A percentile compares a stretch with the other conserved stretches of the same genome.
Evolutionary conservation across 2,113 vertebrate genomes (phyloP).

Genomic region (Lonchura striata): DNA sequence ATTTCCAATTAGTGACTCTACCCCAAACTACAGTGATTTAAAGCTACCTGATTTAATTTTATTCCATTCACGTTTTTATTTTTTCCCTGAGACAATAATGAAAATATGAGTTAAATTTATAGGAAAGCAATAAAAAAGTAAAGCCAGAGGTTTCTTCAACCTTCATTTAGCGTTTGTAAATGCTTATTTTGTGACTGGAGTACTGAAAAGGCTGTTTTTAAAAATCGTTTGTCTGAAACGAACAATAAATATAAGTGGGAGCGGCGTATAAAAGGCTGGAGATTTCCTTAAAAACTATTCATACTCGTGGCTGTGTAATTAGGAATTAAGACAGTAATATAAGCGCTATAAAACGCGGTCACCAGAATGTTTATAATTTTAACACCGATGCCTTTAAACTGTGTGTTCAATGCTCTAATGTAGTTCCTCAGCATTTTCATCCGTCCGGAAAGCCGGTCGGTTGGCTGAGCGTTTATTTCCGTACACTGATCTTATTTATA

Average conservation of each 20-base stretch:
- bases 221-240: slow-evolving; percentile 12
- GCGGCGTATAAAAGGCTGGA: neutral
- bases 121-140: slow-evolving; percentile 14
- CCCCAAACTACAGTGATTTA: slow-evolving; percentile 15
- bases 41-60: neutral
- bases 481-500: neutral
- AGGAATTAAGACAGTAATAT: neutral
- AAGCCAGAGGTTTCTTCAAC: slow-evolving; percentile 32
- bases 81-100: slow-evolving; percentile 31
- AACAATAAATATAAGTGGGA: slow-evolving; percentile 2
- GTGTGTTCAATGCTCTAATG: neutral
- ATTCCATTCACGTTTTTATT: slow-evolving; percentile 4
- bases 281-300: neutral
- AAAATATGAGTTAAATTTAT: slow-evolving; percentile 11
- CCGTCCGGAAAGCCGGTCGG: neutral
- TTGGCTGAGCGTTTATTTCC: neutral
- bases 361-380: neutral
- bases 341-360: neutral
- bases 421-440: neutral
- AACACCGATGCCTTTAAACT: neutral
- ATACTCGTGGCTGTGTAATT: neutral
- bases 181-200: neutral
- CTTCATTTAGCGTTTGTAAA: slow-evolving; percentile 14
- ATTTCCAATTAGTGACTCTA: slow-evolving; percentile 18
- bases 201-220: neutral